Base-by-base conservation (phyloP, 1,140 invertebrate genomes). In the Drosophila tropicalis region DNA sequence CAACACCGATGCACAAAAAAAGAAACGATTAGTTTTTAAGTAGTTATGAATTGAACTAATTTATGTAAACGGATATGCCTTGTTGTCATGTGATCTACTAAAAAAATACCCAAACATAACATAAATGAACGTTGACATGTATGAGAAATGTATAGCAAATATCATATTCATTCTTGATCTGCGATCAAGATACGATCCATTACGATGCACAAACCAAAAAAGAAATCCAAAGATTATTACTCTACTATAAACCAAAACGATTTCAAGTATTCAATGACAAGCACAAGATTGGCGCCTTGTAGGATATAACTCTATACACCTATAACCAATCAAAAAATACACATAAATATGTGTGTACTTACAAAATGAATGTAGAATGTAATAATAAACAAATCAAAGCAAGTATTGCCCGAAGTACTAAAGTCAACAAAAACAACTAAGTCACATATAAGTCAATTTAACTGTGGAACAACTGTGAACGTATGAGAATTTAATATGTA, bases 31-130 rank as follows among this genome's bases (percentile, higher is more conserved):
- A 73, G 66, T 67, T 54, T 67, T 13, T 61, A 76, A 81, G 74
- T 17, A 62, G 68, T 60, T 29, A 57, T 29, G 51, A 68, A 72
- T 58, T 58, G 40, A 58, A 76, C 73, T 76, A 44, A 25, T 51
- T 19, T 19, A 15, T 47, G 17, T 47, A 41, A 69, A 62, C 40
- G n/a, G 36, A 60, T 55, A 68, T 73, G 65, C 76, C 62, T 79
- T 69, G n/a, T 68, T 79, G 60, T 58, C 44, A 71, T 83, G 80
- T 83, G 80, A 83, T 76, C 68, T 67, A 66, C 62, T 79, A 39
- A 39, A 66, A 39, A 66, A 65, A 76, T 66, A 63, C n/a, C 15
- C 51, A 51, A 10, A 34, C 34, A 69, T 62, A 41, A n/a, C 44
- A 51, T 22, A 62, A 47, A 17, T 19, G 44, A 17, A 47, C 5